These are phyloP conservation scores for Drosophila maculinotata DNA, from an alignment of 2,888 invertebrate genomes.

Conservation along the genomic window DNA sequence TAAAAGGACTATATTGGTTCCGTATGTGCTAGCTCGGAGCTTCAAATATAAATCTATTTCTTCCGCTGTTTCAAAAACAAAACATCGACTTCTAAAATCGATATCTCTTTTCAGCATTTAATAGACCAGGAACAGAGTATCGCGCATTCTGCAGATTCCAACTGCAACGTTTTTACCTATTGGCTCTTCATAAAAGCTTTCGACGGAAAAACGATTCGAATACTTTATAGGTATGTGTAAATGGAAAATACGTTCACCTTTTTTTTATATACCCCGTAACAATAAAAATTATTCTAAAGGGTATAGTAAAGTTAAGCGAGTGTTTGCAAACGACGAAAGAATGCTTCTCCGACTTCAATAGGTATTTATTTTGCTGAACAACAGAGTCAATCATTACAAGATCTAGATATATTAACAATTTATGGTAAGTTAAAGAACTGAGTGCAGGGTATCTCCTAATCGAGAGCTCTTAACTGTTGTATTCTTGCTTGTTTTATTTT, in stretches of 20 bases:
- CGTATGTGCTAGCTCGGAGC: too few relatives aligned
- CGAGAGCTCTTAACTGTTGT: not conserved
- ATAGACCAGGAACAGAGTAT: not conserved
- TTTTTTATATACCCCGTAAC: conserved; percentile 1
- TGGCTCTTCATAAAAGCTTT: conserved; percentile 10
- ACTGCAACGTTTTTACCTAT: not conserved
- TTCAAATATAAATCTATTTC: too few relatives aligned
- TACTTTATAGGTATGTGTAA: conserved; percentile 34
- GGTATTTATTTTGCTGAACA: too few relatives aligned
- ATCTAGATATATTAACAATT: too few relatives aligned
- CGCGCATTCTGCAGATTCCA: not conserved
- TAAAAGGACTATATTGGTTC: not conserved
- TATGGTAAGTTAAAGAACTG: too few relatives aligned
- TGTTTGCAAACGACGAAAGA: too few relatives aligned
- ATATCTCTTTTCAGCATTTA: not conserved
- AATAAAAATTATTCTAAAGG: too few relatives aligned
- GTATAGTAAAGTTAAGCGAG: too few relatives aligned
- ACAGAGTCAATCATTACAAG: too few relatives aligned
- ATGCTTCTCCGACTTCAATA: too few relatives aligned
- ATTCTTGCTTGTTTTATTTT: not conserved
- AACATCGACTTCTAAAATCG: too few relatives aligned
- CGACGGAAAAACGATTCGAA: conserved; percentile 28
- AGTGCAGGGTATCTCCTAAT: not conserved
- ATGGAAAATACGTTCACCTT: conserved; percentile 34
- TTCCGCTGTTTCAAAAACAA: too few relatives aligned